A percentile compares a stretch with the other conserved stretches of the same genome.
These are phyloP conservation scores for Chrysemys picta DNA, from an alignment of 2,113 vertebrate species.

Conservation along the genomic window DNA sequence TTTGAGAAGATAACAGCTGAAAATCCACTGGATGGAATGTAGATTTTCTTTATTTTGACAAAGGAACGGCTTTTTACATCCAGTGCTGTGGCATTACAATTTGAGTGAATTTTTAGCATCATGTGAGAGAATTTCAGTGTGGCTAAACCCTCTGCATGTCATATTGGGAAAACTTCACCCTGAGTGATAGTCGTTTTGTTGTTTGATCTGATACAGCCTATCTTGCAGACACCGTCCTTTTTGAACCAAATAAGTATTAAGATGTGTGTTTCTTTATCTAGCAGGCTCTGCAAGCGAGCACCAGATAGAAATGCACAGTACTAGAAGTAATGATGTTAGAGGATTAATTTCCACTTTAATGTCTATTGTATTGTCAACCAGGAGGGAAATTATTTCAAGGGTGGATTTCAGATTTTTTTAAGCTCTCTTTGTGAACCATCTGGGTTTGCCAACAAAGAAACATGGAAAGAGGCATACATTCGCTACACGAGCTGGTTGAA, in stretches of 20 bases:
- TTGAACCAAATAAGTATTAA: neutral
- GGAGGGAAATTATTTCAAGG: neutral
- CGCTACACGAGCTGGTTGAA: neutral
- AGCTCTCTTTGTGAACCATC: neutral
- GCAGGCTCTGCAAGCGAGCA: no score
- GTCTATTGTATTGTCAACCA: neutral
- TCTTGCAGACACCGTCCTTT: neutral
- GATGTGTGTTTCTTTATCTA: neutral
- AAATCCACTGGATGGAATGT: neutral
- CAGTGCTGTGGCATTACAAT: neutral
- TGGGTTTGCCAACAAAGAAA: neutral
- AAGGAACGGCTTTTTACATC: neutral
- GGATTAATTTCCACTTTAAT: neutral
- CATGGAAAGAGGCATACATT: neutral
- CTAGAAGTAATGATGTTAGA: no score
- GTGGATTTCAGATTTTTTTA: neutral
- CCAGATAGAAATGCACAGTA: neutral
- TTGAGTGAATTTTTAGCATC: neutral
- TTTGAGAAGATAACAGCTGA: neutral
- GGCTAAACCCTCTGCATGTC: neutral
- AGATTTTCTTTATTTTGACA: neutral
- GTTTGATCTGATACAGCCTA: neutral
- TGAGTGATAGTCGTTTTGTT: neutral
- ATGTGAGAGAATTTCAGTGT: neutral
- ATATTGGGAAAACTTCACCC: neutral